A percentile compares a stretch with the other conserved stretches of the same genome.
phyloP scores from a whole-genome alignment of 2,888 invertebrate species.

The Tachina grossa region DNA sequence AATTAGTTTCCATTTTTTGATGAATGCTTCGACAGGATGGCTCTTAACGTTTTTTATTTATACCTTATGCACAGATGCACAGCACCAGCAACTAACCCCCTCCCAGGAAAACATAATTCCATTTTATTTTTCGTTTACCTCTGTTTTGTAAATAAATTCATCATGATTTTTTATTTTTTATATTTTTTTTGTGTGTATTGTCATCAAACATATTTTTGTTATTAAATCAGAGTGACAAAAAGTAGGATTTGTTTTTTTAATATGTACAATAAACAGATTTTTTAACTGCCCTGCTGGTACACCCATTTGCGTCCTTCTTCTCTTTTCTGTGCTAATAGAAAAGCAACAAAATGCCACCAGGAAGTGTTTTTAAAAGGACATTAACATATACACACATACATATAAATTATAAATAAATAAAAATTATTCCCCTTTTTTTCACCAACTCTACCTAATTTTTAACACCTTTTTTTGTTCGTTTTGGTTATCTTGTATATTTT shows the following conservation, averaged over 20 bases:
- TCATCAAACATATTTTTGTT: conserved; percentile 63
- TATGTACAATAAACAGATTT: conserved; percentile 14
- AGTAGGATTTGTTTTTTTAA: conserved; percentile 25
- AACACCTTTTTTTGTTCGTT: background rate
- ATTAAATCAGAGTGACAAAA: conserved; percentile 60
- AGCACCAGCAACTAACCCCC: background rate
- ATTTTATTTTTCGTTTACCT: conserved; percentile 48
- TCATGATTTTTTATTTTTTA: conserved; percentile 36
- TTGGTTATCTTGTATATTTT: background rate
- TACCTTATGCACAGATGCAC: conserved; percentile 42
- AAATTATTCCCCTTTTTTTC: conserved; percentile 36
- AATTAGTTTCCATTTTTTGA: conserved; percentile 83
- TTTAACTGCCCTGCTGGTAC: background rate
- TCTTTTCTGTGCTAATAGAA: conserved; percentile 45
- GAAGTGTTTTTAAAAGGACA: conserved; percentile 59
- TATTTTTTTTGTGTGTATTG: conserved; percentile 25
- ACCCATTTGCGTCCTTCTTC: conserved; percentile 11
- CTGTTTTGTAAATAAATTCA: conserved; percentile 61
- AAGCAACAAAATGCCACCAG: conserved; percentile 39
- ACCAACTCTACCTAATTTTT: background rate
- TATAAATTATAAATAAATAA: conserved; percentile 65
- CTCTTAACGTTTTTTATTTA: conserved; percentile 63
- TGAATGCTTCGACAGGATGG: conserved; percentile 82
- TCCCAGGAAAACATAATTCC: background rate
- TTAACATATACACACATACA: background rate